Conservation (phyloP, 2,113 vertebrate species). For the Peromyscus polionotus region DNA sequence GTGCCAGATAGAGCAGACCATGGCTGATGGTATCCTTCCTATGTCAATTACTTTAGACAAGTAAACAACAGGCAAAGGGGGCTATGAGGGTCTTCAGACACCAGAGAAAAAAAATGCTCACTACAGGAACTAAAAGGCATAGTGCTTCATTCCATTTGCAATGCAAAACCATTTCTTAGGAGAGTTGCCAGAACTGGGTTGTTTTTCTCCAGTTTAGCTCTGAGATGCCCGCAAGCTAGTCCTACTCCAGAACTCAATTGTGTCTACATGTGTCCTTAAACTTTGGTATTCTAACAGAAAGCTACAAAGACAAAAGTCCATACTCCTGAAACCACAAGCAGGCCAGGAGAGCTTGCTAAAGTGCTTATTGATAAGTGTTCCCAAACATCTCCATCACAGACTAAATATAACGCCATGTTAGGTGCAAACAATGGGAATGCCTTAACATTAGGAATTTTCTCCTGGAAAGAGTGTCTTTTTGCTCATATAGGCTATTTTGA, state of each 20-base stretch:
- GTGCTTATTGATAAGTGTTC: conserved; percentile 13
- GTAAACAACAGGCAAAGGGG: not conserved
- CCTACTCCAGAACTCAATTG: conserved; percentile 62
- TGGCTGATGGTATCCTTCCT: conserved; percentile 6
- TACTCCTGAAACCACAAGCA: not conserved
- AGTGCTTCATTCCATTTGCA: conserved; percentile 78
- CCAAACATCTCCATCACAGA: conserved; percentile 56
- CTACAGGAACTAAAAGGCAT: conserved; percentile 73
- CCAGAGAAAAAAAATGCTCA: conserved; percentile 56
- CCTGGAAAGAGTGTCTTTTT: not conserved
- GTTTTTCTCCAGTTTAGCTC: conserved; percentile 14
- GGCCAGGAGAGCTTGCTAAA: not conserved
- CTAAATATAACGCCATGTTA: conserved; percentile 40
- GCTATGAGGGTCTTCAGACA: not conserved
- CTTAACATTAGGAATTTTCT: not conserved
- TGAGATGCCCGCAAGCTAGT: conserved; percentile 52
- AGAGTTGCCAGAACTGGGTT: not conserved
- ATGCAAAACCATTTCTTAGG: conserved; percentile 68
- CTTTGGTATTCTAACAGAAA: conserved; percentile 59
- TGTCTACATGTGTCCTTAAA: conserved; percentile 76
- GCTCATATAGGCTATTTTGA: not conserved
- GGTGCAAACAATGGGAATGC: not conserved
- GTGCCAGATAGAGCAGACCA: conserved; percentile 68
- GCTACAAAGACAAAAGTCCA: conserved; percentile 14
- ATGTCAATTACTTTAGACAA: not conserved